Evolutionary conservation across 1,140 invertebrate species (phyloP), one percentile per base, ranked within the genome.

Genomic region (Akabosia matsudoensis): DNA sequence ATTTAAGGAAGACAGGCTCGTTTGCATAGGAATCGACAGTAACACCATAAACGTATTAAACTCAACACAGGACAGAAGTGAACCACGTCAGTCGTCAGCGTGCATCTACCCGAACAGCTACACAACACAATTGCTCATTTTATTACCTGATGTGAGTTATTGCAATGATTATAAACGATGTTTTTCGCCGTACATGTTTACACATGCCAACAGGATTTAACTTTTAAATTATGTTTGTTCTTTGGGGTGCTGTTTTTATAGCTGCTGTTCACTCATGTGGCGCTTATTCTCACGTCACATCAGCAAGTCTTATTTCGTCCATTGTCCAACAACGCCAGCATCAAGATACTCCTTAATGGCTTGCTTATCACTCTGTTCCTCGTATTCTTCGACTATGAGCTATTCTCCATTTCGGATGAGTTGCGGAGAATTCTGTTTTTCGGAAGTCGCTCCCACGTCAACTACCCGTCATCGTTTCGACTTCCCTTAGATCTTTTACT

Each of bases 401-500:
- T 67, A 7, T 30, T 67, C n/a, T 13, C 7, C 61, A 67, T 67
- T 7, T 67, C 61, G 61, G 61, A 67, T 67, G 61, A 67, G n/a
- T n/a, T 67, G 28, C 61, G 61, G 28, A 67, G 61, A n/a, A 7
- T 67, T 67, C 31, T 67, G 31, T 67, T 67, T 67, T 67, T 67
- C n/a, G 24, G 61, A 30, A 31, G 28, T 31, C 61, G n/a, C n/a
- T 67, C 61, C 61, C 54, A 61, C 54, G 31, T 67, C 61, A 67
- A 67, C 61, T 67, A 67, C n/a, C 61, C 61, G 1, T 67, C 61
- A 67, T 30, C 4, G n/a, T 67, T 4, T 22, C 28, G 61, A 67
- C 61, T 67, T 51, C 70, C n/a, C 22, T 72, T 72, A 34, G 87
- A 92, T 18, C 84, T 91, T 1, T 51, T 90, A 0, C 88, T 89